A percentile compares a stretch with the other conserved stretches of the same genome.
Evolutionary conservation across 2,888 invertebrate genomes (phyloP).

Genomic region (Cyclophora punctaria): DNA sequence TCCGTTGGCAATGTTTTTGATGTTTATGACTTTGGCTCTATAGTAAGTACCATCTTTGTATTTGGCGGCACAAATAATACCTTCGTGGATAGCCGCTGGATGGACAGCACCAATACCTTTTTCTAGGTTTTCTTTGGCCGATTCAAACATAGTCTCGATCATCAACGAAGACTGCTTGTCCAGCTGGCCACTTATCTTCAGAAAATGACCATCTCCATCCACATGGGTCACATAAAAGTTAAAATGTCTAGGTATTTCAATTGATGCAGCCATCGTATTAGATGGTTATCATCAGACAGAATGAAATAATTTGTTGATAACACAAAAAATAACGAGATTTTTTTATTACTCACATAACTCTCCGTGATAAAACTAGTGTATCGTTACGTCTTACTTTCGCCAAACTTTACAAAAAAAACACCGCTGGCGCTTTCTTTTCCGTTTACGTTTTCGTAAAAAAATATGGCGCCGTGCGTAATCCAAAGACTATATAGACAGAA

Average conservation of each 20-base stretch:
- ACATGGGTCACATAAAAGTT: conserved; percentile 78
- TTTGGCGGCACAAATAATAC: conserved; percentile 78
- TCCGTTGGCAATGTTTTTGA: conserved; percentile 60
- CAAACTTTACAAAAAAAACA: conserved; percentile 38
- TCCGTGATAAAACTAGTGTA: conserved; percentile 22
- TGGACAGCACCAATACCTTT: conserved; percentile 62
- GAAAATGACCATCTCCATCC: conserved; percentile 79
- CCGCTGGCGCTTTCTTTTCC: conserved; percentile 62
- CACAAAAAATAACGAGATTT: conserved; percentile 13
- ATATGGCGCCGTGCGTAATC: conserved; percentile 42
- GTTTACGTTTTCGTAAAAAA: conserved; percentile 58
- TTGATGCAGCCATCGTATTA: conserved; percentile 46
- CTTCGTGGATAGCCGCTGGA: conserved; percentile 65
- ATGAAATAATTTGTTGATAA: conserved; percentile 8
- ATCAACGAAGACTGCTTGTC: conserved; percentile 73
- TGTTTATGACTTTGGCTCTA: conserved; percentile 75
- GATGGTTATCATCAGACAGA: neutral
- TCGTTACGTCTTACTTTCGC: conserved; percentile 33
- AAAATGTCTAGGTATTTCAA: conserved; percentile 51
- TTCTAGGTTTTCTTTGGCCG: conserved; percentile 55
- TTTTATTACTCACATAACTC: conserved; percentile 44
- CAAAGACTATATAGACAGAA: too few species aligned
- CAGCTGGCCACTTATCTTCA: conserved; percentile 83
- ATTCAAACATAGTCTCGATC: conserved; percentile 69
- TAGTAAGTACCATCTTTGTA: conserved; percentile 80